These are phyloP conservation scores for Ptyas mucosa DNA, from an alignment of 2,113 vertebrate genomes.

Conservation along the genomic window DNA sequence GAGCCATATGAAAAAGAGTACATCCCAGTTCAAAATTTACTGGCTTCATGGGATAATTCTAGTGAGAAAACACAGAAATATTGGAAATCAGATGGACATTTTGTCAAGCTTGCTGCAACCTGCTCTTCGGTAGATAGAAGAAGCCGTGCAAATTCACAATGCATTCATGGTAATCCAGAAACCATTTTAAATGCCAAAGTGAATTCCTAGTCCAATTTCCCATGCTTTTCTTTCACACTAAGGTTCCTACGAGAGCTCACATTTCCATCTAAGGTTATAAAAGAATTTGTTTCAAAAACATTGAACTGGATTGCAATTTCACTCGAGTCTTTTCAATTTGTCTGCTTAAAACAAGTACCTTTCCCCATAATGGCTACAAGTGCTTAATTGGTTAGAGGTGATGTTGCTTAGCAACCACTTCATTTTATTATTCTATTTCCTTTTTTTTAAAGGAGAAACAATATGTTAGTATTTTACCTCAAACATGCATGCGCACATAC, in stretches of 20 bases:
- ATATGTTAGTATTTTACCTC: background rate
- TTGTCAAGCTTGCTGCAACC: background rate
- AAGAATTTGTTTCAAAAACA: background rate
- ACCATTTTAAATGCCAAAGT: background rate
- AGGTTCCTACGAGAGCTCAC: background rate
- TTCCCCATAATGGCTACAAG: background rate
- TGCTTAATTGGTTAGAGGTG: conserved; percentile 27
- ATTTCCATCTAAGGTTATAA: background rate
- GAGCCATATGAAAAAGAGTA: background rate
- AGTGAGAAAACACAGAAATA: background rate
- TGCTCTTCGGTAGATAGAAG: background rate
- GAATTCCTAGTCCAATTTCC: conserved; percentile 3
- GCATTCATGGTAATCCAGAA: background rate
- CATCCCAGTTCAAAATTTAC: background rate
- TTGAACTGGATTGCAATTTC: conserved; percentile 6
- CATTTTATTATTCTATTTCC: background rate
- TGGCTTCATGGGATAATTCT: background rate
- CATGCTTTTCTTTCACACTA: background rate
- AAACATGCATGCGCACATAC: background rate
- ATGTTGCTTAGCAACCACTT: conserved; percentile 9
- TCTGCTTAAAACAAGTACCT: background rate
- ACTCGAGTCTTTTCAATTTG: conserved; percentile 2
- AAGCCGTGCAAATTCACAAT: background rate
- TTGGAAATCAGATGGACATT: background rate
- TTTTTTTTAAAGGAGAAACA: background rate